Evolutionary conservation across 2,797 vertebrate species (phyloP).

Genomic region (Acanthornis magna): DNA sequence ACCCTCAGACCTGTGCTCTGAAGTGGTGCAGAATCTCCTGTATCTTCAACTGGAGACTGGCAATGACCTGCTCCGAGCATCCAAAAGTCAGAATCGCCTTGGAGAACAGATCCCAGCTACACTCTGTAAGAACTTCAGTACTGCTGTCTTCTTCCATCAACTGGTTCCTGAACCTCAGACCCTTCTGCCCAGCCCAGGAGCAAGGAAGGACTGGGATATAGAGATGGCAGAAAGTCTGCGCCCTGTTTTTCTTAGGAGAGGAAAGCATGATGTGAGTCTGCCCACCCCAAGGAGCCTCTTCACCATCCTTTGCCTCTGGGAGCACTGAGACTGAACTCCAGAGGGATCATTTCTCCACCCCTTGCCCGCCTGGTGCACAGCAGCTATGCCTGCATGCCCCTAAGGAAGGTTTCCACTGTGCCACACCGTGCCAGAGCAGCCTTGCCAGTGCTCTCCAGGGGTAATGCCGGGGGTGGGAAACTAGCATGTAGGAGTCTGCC

Average conservation of each 20-base stretch:
- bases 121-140: not conserved
- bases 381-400: not conserved
- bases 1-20: rapidly evolving
- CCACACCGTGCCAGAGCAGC: rapidly evolving
- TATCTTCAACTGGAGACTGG: not conserved
- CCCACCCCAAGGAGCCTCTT: not conserved
- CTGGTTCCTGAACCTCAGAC: rapidly evolving
- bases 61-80: not conserved
- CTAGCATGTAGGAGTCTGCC: not conserved
- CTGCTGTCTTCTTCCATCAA: rapidly evolving
- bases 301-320: not conserved
- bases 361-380: rapidly evolving
- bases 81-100: not conserved
- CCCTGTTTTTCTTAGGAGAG: not conserved
- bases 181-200: not conserved
- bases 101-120: not conserved
- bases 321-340: not conserved
- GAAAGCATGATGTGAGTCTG: not conserved
- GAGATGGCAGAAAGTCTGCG: not conserved
- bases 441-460: not conserved
- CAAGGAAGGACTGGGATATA: not conserved
- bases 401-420: not conserved
- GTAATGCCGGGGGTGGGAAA: not conserved
- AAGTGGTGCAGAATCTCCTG: not conserved
- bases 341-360: not conserved